phyloP scores from a whole-genome alignment of 2,888 invertebrate species.

The Ophonus ardosiacus region DNA sequence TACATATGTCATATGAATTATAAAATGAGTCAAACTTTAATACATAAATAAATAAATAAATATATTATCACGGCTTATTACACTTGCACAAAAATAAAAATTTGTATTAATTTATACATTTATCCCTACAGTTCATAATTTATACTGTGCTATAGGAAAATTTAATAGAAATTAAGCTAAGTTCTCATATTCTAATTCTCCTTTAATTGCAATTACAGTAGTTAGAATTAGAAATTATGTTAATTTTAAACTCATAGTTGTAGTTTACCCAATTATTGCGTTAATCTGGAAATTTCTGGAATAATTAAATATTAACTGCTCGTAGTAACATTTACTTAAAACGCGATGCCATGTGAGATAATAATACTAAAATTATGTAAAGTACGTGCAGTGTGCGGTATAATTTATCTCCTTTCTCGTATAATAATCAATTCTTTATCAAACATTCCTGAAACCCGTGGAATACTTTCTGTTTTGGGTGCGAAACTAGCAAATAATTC shows the following conservation, averaged over 20 bases:
- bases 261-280: slow-evolving; percentile 15
- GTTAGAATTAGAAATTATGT: slow-evolving; percentile 7
- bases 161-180: neutral
- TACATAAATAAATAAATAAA: too few relatives aligned
- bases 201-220: neutral
- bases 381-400: slow-evolving; percentile 2
- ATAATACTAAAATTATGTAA: slow-evolving; percentile 27
- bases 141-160: neutral
- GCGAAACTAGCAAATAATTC: slow-evolving; percentile 1
- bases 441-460: neutral
- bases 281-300: slow-evolving; percentile 27
- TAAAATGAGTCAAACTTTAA: too few relatives aligned
- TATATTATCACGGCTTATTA: too few relatives aligned
- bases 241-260: neutral
- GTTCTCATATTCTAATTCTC: neutral
- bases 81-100: neutral
- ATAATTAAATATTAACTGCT: slow-evolving; percentile 25
- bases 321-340: neutral
- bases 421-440: neutral
- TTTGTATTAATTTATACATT: neutral
- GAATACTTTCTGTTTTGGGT: neutral
- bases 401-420: slow-evolving; percentile 21
- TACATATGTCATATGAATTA: too few relatives aligned
- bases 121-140: neutral
- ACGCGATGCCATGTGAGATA: neutral